Evolutionary conservation across 2,113 vertebrate species (phyloP).

Genomic region (Xenotilapia flavipinnis): DNA sequence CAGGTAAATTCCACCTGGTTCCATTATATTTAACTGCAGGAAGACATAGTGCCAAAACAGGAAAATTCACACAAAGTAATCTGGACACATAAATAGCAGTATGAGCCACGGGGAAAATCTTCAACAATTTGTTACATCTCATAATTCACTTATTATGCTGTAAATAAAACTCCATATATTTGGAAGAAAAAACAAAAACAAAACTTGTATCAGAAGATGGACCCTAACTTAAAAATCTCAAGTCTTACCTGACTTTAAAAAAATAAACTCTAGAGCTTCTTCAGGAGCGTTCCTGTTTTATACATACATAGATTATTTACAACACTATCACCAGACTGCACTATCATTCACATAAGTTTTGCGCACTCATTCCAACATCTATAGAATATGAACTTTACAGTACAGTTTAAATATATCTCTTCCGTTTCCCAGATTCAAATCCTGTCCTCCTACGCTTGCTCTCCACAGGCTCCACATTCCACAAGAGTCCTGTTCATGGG

Average conservation of each 20-base stretch:
- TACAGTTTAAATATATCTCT: slow-evolving; percentile 36
- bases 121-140: background rate
- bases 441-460: slow-evolving; percentile 23
- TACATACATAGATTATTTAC: background rate
- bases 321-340: background rate
- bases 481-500: slow-evolving; percentile 18
- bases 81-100: background rate
- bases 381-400: background rate
- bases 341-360: background rate
- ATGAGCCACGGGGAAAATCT: background rate
- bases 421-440: slow-evolving; percentile 30
- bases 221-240: background rate
- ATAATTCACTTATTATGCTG: background rate
- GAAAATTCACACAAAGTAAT: background rate
- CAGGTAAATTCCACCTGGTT: background rate
- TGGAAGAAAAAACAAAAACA: background rate
- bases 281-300: slow-evolving; percentile 2
- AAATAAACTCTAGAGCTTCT: background rate
- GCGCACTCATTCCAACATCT: background rate
- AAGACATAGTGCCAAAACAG: background rate
- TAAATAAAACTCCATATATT: background rate
- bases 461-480: slow-evolving; percentile 53
- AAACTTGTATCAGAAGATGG: background rate
- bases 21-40: background rate
- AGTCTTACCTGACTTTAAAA: background rate